A percentile compares a stretch with the other conserved stretches of the same genome.
Evolutionary conservation across 2,113 vertebrate species (phyloP).

Genomic region (Pomatorhinus ruficollis): DNA sequence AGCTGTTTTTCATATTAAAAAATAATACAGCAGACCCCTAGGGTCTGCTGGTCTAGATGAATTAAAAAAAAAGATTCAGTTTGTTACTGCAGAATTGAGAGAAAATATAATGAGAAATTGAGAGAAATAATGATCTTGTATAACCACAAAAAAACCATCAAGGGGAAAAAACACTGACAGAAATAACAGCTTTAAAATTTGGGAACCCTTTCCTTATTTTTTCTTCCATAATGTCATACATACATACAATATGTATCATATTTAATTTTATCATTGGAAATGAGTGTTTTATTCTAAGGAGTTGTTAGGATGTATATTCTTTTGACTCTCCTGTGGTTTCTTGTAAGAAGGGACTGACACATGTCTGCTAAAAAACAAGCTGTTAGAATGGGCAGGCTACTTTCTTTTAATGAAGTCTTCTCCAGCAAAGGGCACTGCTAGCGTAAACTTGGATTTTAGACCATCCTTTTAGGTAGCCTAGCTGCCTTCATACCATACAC

Average conservation of each 20-base stretch:
- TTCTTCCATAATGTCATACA: background rate
- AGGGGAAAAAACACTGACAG: background rate
- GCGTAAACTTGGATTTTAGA: background rate
- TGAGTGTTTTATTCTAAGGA: background rate
- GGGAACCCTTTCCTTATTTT: background rate
- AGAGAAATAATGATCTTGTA: background rate
- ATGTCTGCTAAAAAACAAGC: background rate
- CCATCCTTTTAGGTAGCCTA: background rate
- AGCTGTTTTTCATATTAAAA: background rate
- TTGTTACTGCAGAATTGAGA: background rate
- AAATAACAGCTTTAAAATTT: background rate
- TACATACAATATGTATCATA: too few relatives aligned
- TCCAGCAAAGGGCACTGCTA: background rate
- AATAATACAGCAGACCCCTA: background rate
- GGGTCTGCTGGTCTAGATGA: background rate
- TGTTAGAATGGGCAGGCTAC: background rate
- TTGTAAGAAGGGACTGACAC: background rate
- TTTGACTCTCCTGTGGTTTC: background rate
- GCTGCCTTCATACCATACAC: fast-evolving
- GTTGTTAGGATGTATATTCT: background rate
- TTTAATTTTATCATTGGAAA: background rate
- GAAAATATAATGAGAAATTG: background rate
- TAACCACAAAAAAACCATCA: background rate
- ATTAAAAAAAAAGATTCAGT: background rate
- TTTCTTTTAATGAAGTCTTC: background rate